phyloP scores from a whole-genome alignment of 2,113 vertebrate species.

The Muntiacus reevesi region DNA sequence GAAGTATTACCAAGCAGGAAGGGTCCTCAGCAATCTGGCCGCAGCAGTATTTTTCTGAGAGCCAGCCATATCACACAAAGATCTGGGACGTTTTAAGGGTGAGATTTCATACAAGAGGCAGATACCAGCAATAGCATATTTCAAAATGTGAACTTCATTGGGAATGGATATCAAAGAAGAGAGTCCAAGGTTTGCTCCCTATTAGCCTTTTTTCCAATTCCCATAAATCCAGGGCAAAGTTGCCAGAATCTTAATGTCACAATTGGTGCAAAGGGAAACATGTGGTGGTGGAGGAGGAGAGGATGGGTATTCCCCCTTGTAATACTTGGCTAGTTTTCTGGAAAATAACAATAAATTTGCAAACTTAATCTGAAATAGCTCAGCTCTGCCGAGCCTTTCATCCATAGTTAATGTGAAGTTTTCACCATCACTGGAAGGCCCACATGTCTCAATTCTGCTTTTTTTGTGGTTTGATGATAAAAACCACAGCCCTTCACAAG shows the following conservation, averaged over 20 bases:
- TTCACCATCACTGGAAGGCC: slow-evolving; percentile 9
- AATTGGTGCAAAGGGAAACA: not conserved
- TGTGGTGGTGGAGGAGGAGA: not conserved
- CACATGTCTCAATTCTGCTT: slow-evolving; percentile 45
- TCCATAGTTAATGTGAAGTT: slow-evolving; percentile 48
- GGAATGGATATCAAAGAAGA: slow-evolving; percentile 1
- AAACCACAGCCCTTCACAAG: slow-evolving; percentile 65
- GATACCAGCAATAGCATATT: not conserved
- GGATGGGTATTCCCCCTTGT: not conserved
- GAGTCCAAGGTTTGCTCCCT: not conserved
- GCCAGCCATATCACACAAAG: slow-evolving; percentile 22
- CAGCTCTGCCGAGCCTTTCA: slow-evolving; percentile 33
- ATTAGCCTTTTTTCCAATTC: slow-evolving; percentile 32
- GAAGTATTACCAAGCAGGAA: not conserved
- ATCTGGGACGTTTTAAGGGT: not conserved
- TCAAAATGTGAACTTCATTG: slow-evolving; percentile 30
- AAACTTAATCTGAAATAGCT: slow-evolving; percentile 38
- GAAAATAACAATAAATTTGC: slow-evolving; percentile 67
- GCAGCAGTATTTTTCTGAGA: not conserved
- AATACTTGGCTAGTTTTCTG: slow-evolving; percentile 56
- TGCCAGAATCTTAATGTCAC: slow-evolving; percentile 33
- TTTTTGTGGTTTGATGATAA: slow-evolving; percentile 54
- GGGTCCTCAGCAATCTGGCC: not conserved
- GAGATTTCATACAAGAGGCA: not conserved
- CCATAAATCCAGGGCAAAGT: slow-evolving; percentile 32